A percentile compares a stretch with the other conserved stretches of the same genome.
These are phyloP conservation scores for Syngnathus scovelli DNA, from an alignment of 2,113 vertebrate species.

Conservation along the genomic window DNA sequence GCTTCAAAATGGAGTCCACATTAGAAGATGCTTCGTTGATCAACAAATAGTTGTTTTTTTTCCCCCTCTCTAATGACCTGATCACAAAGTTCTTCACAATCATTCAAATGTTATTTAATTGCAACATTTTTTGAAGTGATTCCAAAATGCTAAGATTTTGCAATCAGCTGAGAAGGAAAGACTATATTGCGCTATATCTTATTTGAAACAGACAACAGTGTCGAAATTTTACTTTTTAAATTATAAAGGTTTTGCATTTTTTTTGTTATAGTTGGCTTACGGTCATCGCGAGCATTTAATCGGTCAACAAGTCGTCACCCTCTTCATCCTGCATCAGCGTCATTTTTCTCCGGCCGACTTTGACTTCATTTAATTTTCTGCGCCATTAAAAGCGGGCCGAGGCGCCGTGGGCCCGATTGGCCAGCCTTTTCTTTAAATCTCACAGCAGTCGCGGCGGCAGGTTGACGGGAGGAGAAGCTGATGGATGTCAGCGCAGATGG, in stretches of 20 bases:
- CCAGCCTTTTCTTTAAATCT: conserved; percentile 31
- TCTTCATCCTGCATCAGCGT: neutral
- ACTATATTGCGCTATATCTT: too few species aligned
- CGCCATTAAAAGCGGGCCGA: conserved; percentile 51
- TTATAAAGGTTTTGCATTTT: too few species aligned
- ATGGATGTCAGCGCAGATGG: conserved; percentile 29
- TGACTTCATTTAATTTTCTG: conserved; percentile 61
- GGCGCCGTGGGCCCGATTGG: conserved; percentile 44
- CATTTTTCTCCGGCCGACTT: conserved; percentile 25
- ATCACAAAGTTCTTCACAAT: too few species aligned
- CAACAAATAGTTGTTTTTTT: too few species aligned
- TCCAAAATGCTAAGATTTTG: too few species aligned
- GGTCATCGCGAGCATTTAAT: neutral
- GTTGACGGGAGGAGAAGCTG: conserved; percentile 18
- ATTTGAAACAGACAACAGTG: too few species aligned
- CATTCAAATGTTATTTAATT: too few species aligned
- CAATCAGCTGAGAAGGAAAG: too few species aligned
- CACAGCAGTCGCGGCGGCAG: conserved; percentile 30
- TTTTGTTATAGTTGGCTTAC: neutral
- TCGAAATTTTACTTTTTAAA: too few species aligned
- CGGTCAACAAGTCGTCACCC: neutral
- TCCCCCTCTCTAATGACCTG: neutral
- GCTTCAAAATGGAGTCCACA: too few species aligned
- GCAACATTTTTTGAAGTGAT: too few species aligned
- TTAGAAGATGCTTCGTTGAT: too few species aligned